Evolutionary conservation across 53 echinoderm and acorn worm genomes (phyloP).

Genomic region (Glandiceps talaboti): DNA sequence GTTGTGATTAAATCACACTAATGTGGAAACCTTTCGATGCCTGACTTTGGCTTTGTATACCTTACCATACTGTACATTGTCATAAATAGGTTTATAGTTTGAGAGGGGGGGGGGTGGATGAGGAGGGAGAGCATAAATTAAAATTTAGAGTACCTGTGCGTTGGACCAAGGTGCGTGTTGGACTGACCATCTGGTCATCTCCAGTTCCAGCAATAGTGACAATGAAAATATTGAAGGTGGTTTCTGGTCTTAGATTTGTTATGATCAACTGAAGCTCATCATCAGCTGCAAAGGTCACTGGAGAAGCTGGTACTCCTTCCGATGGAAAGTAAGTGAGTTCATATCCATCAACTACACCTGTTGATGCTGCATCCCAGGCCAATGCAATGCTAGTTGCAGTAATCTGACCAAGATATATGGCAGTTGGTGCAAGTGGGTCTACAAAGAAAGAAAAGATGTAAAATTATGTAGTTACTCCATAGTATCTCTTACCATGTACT

Average conservation of each 20-base stretch:
- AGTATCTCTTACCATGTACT: too few relatives aligned
- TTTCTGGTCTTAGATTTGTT: background rate
- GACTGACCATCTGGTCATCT: background rate
- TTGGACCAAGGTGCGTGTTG: background rate
- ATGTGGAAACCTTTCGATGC: too few relatives aligned
- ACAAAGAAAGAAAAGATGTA: background rate
- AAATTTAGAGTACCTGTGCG: background rate
- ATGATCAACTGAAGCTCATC: background rate
- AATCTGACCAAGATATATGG: conserved; percentile 11
- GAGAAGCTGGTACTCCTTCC: background rate
- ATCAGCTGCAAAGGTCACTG: background rate
- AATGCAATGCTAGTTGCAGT: conserved; percentile 13
- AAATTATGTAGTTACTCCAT: too few relatives aligned
- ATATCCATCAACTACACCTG: background rate
- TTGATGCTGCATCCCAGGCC: conserved; percentile 17
- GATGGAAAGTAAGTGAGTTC: background rate
- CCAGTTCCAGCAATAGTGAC: background rate
- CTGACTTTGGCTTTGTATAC: too few relatives aligned
- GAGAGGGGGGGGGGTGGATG: too few relatives aligned
- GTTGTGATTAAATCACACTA: too few relatives aligned
- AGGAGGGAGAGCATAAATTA: too few relatives aligned
- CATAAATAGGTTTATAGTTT: too few relatives aligned
- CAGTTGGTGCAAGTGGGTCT: conserved; percentile 5
- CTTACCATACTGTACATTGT: too few relatives aligned
- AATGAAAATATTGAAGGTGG: background rate